phyloP scores from a whole-genome alignment of 2,113 vertebrate species.

The Pao palembangensis region DNA sequence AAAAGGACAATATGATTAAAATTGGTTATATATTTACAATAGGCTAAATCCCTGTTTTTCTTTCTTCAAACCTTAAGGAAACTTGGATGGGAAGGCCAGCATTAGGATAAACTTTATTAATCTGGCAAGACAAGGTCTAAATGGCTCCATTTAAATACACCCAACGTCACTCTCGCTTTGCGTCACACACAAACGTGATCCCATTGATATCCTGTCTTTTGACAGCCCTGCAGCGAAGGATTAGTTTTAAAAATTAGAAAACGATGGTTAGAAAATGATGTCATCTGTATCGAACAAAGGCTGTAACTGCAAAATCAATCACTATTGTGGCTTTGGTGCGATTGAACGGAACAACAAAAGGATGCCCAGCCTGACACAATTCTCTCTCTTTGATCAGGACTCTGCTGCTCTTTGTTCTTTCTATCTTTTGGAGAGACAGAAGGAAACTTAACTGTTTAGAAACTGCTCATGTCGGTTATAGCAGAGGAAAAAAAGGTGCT shows the following conservation, averaged over 20 bases:
- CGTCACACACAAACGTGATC: not conserved
- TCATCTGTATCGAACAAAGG: slow-evolving; percentile 15
- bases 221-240: slow-evolving; percentile 9
- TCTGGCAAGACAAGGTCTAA: not conserved
- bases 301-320: slow-evolving; percentile 43
- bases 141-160: slow-evolving; percentile 12
- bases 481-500: slow-evolving; percentile 4
- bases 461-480: too few relatives aligned
- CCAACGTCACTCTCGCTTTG: slow-evolving; percentile 21
- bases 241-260: slow-evolving; percentile 14
- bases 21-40: too few relatives aligned
- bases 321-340: slow-evolving; percentile 24
- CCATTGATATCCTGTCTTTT: slow-evolving; percentile 39
- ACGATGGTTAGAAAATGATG: slow-evolving; percentile 5
- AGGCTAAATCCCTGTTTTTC: too few relatives aligned
- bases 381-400: too few relatives aligned
- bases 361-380: too few relatives aligned
- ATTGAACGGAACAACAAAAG: slow-evolving; percentile 30
- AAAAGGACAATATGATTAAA: not conserved
- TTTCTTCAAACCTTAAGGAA: too few relatives aligned
- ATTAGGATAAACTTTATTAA: not conserved
- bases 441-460: too few relatives aligned
- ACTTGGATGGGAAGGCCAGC: too few relatives aligned
- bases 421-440: too few relatives aligned
- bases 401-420: too few relatives aligned